These are phyloP conservation scores for Balearica regulorum DNA, from an alignment of 2,797 vertebrate species.

Conservation along the genomic window DNA sequence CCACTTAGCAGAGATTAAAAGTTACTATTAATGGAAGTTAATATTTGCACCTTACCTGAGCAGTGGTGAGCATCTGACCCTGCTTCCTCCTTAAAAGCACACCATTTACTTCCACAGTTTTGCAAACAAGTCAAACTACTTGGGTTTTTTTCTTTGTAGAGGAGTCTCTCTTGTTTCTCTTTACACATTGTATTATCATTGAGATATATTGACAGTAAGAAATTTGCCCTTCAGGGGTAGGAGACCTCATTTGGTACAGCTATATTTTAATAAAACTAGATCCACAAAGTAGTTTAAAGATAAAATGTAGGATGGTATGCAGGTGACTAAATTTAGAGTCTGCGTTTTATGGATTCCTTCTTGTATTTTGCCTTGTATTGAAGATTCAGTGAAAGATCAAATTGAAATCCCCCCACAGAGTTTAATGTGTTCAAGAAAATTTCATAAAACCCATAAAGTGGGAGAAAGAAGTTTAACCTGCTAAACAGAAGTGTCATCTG, in stretches of 20 bases:
- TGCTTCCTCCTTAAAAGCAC: neutral
- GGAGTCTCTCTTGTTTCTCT: neutral
- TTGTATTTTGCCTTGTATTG: neutral
- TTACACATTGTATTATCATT: neutral
- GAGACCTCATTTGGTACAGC: neutral
- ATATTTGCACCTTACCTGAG: neutral
- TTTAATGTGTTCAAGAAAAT: neutral
- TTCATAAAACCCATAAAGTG: neutral
- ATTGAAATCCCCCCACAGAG: neutral
- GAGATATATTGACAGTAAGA: neutral
- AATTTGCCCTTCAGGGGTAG: neutral
- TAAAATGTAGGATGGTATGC: neutral
- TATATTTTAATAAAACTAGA: neutral
- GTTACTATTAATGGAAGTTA: neutral
- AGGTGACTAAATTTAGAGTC: neutral
- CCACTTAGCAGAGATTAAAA: neutral
- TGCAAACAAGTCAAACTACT: neutral
- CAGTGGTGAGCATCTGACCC: neutral
- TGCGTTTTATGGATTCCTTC: neutral
- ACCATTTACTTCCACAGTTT: neutral
- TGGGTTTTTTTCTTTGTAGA: neutral
- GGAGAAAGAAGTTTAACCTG: constrained; percentile 6
- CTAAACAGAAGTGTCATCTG: neutral
- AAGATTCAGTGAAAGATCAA: neutral
- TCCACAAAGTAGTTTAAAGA: neutral